Evolutionary conservation across 1,140 invertebrate genomes (phyloP), one percentile per base, ranked within the genome.

Genomic region (Scaptodrosophila lebanonensis): DNA sequence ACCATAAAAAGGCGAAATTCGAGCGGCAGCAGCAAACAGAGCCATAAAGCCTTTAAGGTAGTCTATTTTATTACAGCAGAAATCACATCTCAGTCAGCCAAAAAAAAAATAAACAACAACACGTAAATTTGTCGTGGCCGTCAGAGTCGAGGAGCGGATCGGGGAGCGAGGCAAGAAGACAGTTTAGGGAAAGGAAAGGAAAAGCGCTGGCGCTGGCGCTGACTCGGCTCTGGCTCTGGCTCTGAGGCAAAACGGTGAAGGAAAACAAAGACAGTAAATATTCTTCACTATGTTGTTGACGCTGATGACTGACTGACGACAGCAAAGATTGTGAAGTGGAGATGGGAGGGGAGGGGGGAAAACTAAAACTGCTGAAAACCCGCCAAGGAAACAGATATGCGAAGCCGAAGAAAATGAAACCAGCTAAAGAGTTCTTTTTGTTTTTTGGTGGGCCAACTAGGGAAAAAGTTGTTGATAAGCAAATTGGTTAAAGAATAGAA

Each of bases 31-130:
- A 54, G n/a, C n/a, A 57, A 62, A 50, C 25, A 35, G 35, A 20
- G 44, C 54, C 49, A 73, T 77, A 79, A 77, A 77, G 73, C 75
- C 73, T 77, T 77, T 79, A 77, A 77, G 73, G 73, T 77, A 77
- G 64, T 79, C 68, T 60, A 69, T 79, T 77, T 77, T 77, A 77
- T 79, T 77, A 75, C 68, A 61, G 59, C 56, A 59, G 60, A 77
- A 77, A 77, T 77, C 73, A 68, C 73, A 77, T 68, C 68, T 57
- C 65, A 40, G 40, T 56, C 48, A 52, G 32, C 49, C 29, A 27
- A 51, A 32, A 33, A 17, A 32, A 49, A 66, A 71, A 71, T 76
- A 66, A 36, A 36, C 54, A 67, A 64, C 38, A 67, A 62, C 72
- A 76, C 67, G 67, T 76, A 68, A 79, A 77, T 79, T 79, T 79